Conservation (phyloP, 2,888 invertebrate species). For the Aquatica leii region DNA sequence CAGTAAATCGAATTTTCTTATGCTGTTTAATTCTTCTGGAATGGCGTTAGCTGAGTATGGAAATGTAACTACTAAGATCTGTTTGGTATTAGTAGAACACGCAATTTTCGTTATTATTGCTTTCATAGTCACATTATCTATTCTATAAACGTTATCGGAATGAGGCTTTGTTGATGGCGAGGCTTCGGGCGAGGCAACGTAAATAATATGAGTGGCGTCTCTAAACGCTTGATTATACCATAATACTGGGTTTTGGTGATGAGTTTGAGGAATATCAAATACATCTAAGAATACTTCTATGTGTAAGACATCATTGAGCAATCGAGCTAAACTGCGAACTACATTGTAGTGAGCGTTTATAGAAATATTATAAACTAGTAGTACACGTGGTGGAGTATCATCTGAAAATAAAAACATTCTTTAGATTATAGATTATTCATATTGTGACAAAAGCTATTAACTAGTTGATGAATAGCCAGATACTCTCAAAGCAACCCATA, state of each 20-base stretch:
- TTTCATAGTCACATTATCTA: constrained; percentile 15
- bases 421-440: too few species aligned
- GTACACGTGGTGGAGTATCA: constrained; percentile 6
- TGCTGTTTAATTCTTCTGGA: constrained; percentile 14
- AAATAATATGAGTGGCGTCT: constrained; percentile 28
- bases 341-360: constrained; percentile 22
- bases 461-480: too few species aligned
- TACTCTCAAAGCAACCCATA: too few species aligned
- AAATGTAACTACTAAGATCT: constrained; percentile 25
- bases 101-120: constrained; percentile 19
- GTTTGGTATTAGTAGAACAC: constrained; percentile 14
- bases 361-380: constrained; percentile 28
- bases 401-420: constrained; percentile 14
- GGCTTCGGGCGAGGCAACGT: constrained; percentile 24
- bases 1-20: constrained; percentile 21
- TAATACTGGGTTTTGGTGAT: constrained; percentile 26
- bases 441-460: too few species aligned
- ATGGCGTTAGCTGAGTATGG: constrained; percentile 19
- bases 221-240: constrained; percentile 29
- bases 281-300: constrained; percentile 29
- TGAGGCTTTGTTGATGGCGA: background rate
- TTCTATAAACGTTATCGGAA: constrained; percentile 21
- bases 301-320: constrained; percentile 22
- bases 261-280: constrained; percentile 22
- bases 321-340: constrained; percentile 19